A percentile compares a stretch with the other conserved stretches of the same genome.
Conservation (phyloP, 1,140 invertebrate species). For the Gryon sp. region DNA sequence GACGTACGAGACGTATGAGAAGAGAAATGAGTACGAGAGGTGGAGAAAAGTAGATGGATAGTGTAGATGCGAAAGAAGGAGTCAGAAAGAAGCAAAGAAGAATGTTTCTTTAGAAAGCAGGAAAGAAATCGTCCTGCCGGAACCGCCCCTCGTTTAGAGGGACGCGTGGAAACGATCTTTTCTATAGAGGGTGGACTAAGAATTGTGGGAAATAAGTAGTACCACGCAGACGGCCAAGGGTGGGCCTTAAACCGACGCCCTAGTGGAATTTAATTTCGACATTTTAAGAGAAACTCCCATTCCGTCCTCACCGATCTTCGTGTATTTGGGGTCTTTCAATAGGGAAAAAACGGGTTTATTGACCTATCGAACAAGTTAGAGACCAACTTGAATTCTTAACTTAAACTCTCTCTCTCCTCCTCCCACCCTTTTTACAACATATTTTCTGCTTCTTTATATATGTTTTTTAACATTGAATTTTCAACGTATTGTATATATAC, state of each 20-base stretch:
- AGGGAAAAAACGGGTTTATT: conserved; percentile 70
- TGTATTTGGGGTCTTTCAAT: conserved; percentile 50
- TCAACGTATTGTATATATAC: too few relatives aligned
- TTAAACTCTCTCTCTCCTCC: too few relatives aligned
- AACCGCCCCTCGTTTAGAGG: conserved; percentile 71
- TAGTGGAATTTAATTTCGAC: conserved; percentile 74
- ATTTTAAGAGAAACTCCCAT: conserved; percentile 68
- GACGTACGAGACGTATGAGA: conserved; percentile 33
- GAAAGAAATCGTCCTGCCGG: conserved; percentile 59
- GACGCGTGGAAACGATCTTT: conserved; percentile 50
- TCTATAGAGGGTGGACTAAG: conserved; percentile 62
- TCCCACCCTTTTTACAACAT: too few relatives aligned
- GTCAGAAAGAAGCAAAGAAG: conserved; percentile 43
- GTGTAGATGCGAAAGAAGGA: conserved; percentile 9
- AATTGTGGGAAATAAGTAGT: conserved; percentile 73
- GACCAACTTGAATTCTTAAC: conserved; percentile 13
- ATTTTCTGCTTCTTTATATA: too few relatives aligned
- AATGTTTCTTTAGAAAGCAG: conserved; percentile 57
- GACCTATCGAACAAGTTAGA: conserved; percentile 61
- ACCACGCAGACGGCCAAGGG: conserved; percentile 60
- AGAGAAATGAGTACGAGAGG: conserved; percentile 20
- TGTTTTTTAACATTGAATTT: too few relatives aligned
- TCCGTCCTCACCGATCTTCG: conserved; percentile 33
- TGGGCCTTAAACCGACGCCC: conserved; percentile 65
- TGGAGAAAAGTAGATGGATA: conserved; percentile 47